Base-by-base conservation (phyloP, 2,113 vertebrate genomes). In the Passer montanus region DNA sequence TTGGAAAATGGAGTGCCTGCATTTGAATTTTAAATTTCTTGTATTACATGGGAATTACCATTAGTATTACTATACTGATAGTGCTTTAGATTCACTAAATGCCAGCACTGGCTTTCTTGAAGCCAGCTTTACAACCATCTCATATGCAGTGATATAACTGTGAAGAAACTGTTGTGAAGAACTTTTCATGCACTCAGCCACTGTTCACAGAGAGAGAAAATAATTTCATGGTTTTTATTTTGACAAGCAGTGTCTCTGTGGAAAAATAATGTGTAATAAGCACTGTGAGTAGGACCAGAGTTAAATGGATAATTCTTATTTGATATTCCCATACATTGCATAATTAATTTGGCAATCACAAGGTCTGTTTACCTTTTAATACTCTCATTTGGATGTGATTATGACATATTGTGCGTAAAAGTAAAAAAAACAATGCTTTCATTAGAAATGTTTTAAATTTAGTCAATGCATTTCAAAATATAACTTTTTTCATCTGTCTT, bases 1-100 rank as follows among this genome's bases (percentile, higher is more conserved):
- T 49, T 52, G 53, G 69, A 91, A 94, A 95, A 92, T 64, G 17
- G 53, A 93, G 58, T 56, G 85, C 41, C 66, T 37, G 44, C 41
- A 91, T 94, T 89, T 91, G 62, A 92, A 91, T 87, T 95, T 87
- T 82, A 95, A 72, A 87, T 91, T 68, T 82, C 62, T 85, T 72
- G 23, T 53, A 69, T 66, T 87, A 82, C 62, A 83, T 35, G 46
- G 66, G 60, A 84, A 89, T 80, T 91, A 73, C 41, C n/a, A 58
- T 75, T 67, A 68, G 37, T 37, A 33, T 87, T 62, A 35, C 13
- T 9, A 3, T 56, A 47, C 26, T 37, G 58, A 47, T 56, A 44
- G 35, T 35, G 18, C 56, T 84, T 78, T 74, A 63, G 68, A 52
- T 41, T 31, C 44, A 27, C 46, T 66, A 76, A 85, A 73, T 39